Percentiles rank a stretch among this genome's conserved stretches.
phyloP scores from a whole-genome alignment of 2,113 vertebrate species.

The Peromyscus polionotus region DNA sequence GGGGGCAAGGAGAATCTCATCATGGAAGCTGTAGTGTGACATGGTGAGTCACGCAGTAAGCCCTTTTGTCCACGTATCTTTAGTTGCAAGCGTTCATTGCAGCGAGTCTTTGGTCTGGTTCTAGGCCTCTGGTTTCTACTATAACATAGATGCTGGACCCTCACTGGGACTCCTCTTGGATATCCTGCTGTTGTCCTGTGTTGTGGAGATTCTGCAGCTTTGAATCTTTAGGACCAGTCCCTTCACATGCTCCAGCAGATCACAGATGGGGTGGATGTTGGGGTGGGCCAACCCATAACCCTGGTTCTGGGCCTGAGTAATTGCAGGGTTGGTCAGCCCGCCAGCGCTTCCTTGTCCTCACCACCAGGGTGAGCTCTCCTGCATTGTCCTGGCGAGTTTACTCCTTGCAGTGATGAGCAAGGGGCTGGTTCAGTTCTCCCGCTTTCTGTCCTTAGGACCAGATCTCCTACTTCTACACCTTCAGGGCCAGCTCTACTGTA shows the following conservation, averaged over 20 bases:
- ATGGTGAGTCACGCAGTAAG: background rate
- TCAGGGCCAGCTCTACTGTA: too few species aligned
- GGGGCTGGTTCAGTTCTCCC: background rate
- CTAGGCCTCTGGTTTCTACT: background rate
- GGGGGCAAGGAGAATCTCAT: background rate
- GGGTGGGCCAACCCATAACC: background rate
- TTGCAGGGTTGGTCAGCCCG: background rate
- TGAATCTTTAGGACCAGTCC: background rate
- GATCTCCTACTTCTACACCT: too few species aligned
- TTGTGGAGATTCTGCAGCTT: background rate
- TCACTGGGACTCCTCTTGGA: background rate
- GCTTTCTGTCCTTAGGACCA: too few species aligned
- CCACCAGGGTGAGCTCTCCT: background rate
- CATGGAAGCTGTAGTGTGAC: background rate
- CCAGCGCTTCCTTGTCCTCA: background rate
- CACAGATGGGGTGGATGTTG: background rate
- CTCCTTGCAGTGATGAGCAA: background rate
- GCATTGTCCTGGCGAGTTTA: background rate
- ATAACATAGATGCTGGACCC: background rate
- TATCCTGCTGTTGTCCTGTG: background rate
- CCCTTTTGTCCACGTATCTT: background rate
- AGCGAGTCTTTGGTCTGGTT: background rate
- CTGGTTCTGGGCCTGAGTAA: background rate
- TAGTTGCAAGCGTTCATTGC: background rate
- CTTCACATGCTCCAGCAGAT: background rate